These are phyloP conservation scores for Botrylloides violaceus DNA, from an alignment of 23 tunicate genomes.

Conservation along the genomic window DNA sequence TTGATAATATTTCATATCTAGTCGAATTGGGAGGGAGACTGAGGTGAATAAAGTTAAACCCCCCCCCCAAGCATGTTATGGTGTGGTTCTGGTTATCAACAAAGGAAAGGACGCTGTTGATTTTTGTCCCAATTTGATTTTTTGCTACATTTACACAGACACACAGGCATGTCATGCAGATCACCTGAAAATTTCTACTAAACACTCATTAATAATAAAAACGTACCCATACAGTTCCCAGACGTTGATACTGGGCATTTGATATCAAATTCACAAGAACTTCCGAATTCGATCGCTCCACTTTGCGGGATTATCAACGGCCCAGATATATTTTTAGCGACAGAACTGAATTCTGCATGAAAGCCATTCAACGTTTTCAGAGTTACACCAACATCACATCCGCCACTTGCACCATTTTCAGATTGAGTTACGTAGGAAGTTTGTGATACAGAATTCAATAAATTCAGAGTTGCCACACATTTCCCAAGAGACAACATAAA, in stretches of 20 bases:
- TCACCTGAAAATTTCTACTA: no score
- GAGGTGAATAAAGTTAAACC: no score
- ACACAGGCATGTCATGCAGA: no score
- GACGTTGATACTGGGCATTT: conserved; percentile 12
- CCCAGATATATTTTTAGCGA: background rate
- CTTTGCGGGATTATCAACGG: conserved; percentile 3
- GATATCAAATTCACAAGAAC: conserved; percentile 10
- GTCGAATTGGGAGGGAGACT: no score
- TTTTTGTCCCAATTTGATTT: no score
- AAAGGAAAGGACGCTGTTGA: no score
- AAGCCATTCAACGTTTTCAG: background rate
- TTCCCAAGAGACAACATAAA: background rate
- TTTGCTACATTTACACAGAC: no score
- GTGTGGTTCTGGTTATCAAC: no score
- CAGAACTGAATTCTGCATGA: background rate
- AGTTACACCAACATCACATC: background rate
- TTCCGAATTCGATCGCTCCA: conserved; percentile 5
- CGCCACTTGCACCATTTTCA: background rate
- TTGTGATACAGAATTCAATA: background rate
- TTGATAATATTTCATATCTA: no score
- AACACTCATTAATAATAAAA: no score
- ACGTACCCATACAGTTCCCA: background rate
- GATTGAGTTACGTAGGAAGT: background rate
- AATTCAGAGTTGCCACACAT: background rate
- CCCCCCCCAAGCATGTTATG: no score